These are phyloP conservation scores for Recurvirostra avosetta DNA, from an alignment of 2,113 vertebrate species.

Conservation along the genomic window DNA sequence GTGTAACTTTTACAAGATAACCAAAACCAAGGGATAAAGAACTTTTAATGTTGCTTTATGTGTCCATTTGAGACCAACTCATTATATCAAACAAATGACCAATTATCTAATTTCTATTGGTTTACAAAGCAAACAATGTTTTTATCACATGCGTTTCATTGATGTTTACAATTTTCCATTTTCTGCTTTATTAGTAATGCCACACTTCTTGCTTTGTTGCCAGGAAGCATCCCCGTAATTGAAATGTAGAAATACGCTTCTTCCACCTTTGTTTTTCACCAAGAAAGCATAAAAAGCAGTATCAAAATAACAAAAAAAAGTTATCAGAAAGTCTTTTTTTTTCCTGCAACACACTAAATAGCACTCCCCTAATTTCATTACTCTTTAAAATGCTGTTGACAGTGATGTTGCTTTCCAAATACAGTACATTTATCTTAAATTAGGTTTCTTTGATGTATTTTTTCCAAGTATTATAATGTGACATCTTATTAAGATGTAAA, in stretches of 20 bases:
- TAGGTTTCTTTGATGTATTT: background rate
- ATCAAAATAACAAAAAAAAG: background rate
- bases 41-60: background rate
- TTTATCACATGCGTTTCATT: background rate
- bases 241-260: background rate
- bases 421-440: background rate
- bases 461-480: background rate
- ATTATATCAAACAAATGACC: background rate
- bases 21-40: background rate
- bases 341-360: background rate
- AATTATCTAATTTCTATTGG: background rate
- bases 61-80: background rate
- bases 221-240: background rate
- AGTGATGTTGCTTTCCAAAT: background rate
- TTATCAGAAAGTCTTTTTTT: background rate
- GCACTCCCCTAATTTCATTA: background rate
- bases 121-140: background rate
- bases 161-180: background rate
- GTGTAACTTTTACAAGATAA: background rate
- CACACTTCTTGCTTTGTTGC: background rate
- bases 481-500: background rate
- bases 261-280: background rate
- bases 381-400: background rate
- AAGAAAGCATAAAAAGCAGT: background rate
- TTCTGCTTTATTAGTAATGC: background rate